These are phyloP conservation scores for Trichonephila clavipes DNA, from an alignment of 1,140 invertebrate genomes.

Conservation along the genomic window DNA sequence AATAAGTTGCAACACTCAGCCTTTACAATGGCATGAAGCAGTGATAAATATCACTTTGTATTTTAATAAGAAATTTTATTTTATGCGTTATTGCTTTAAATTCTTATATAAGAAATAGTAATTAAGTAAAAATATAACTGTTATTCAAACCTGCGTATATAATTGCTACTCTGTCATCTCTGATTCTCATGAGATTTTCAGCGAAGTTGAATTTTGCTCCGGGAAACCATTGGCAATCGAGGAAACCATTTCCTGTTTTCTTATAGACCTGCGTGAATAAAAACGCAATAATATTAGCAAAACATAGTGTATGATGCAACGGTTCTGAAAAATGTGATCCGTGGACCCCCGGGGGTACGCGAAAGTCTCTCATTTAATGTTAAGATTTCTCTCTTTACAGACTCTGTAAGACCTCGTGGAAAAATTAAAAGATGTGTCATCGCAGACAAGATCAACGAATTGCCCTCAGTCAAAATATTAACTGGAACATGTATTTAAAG, in stretches of 20 bases:
- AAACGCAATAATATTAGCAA: neutral
- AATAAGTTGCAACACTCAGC: too few relatives aligned
- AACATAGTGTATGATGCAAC: neutral
- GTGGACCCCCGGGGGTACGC: too few relatives aligned
- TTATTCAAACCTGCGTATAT: neutral
- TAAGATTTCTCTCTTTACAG: too few relatives aligned
- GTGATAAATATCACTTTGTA: neutral
- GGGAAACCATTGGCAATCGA: constrained; percentile 78
- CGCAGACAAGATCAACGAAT: too few relatives aligned
- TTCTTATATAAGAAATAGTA: neutral
- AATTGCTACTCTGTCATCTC: constrained; percentile 72
- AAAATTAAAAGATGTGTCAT: too few relatives aligned
- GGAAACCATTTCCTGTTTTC: constrained; percentile 42
- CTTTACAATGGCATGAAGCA: too few relatives aligned
- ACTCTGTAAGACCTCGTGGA: too few relatives aligned
- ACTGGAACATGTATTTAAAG: too few relatives aligned
- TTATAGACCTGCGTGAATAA: constrained; percentile 2
- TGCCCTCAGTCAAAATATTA: too few relatives aligned
- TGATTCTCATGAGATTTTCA: constrained; percentile 78
- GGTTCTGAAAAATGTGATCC: too few relatives aligned
- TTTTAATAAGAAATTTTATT: neutral
- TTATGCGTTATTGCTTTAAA: neutral
- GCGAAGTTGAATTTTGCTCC: constrained; percentile 79
- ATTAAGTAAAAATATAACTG: neutral
- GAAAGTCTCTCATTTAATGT: too few relatives aligned